phyloP scores from a whole-genome alignment of 2,113 vertebrate genomes.

The Pedetes capensis region DNA sequence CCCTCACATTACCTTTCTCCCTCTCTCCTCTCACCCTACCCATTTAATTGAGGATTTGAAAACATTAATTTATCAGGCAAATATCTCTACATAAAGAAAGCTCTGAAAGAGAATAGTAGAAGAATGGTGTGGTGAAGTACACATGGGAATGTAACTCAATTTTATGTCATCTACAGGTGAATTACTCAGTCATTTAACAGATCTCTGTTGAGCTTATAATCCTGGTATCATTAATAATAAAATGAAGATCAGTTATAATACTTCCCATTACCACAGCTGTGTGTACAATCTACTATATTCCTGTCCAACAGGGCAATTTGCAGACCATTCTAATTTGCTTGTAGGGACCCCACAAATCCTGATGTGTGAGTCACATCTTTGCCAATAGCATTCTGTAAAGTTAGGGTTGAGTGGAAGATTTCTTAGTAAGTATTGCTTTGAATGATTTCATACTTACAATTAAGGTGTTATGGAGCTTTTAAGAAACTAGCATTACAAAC shows the following conservation, averaged over 20 bases:
- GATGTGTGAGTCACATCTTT: neutral
- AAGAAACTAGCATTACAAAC: neutral
- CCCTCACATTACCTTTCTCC: too few relatives aligned
- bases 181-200: neutral
- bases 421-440: neutral
- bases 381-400: neutral
- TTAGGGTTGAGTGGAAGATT: neutral
- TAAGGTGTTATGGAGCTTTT: neutral
- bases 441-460: neutral
- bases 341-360: neutral
- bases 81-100: neutral
- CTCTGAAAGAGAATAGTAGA: neutral
- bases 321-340: neutral
- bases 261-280: neutral
- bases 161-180: neutral
- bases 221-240: neutral
- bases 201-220: neutral
- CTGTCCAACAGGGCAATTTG: neutral
- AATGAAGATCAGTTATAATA: neutral
- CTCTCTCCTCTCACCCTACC: too few relatives aligned
- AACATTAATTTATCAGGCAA: neutral
- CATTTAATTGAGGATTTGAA: neutral
- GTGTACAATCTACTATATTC: neutral
- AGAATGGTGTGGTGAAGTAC: neutral
- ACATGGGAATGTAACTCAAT: neutral